phyloP scores from a whole-genome alignment of 2,113 vertebrate genomes.

The Notechis scutatus region DNA sequence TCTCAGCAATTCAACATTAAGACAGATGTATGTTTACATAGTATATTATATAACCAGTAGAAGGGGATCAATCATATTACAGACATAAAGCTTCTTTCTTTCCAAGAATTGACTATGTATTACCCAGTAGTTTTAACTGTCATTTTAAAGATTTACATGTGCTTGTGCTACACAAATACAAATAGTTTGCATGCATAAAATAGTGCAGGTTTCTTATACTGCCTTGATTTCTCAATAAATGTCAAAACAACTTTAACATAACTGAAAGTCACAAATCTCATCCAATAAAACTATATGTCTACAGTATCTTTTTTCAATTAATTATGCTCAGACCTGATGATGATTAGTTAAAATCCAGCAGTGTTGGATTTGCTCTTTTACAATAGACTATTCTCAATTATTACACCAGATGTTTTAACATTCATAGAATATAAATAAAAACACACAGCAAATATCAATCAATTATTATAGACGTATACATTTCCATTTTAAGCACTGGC shows the following conservation, averaged over 20 bases:
- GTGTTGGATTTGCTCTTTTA: slow-evolving; percentile 79
- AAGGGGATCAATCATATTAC: slow-evolving; percentile 68
- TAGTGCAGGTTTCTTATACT: slow-evolving; percentile 58
- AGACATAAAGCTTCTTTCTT: slow-evolving; percentile 68
- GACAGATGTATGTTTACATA: slow-evolving; percentile 66
- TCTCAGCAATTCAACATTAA: slow-evolving; percentile 59
- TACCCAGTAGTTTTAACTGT: slow-evolving; percentile 52
- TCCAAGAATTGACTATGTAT: slow-evolving; percentile 55
- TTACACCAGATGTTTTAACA: slow-evolving; percentile 73
- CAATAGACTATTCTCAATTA: slow-evolving; percentile 80
- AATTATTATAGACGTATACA: slow-evolving; percentile 60
- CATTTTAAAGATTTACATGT: slow-evolving; percentile 43
- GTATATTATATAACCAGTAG: slow-evolving; percentile 65
- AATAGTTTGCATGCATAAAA: slow-evolving; percentile 14
- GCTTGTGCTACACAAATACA: slow-evolving; percentile 1
- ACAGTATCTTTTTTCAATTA: slow-evolving; percentile 68
- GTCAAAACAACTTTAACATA: slow-evolving; percentile 70
- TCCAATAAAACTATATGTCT: slow-evolving; percentile 69
- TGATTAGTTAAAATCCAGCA: slow-evolving; percentile 73
- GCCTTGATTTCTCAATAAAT: slow-evolving; percentile 71
- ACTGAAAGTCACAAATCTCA: slow-evolving; percentile 75
- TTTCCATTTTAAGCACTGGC: slow-evolving; percentile 64
- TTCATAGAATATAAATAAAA: slow-evolving; percentile 67
- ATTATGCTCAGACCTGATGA: slow-evolving; percentile 57
- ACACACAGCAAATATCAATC: slow-evolving; percentile 65